These are phyloP conservation scores for Apotomis turbidana DNA, from an alignment of 2,888 invertebrate genomes.

Conservation along the genomic window DNA sequence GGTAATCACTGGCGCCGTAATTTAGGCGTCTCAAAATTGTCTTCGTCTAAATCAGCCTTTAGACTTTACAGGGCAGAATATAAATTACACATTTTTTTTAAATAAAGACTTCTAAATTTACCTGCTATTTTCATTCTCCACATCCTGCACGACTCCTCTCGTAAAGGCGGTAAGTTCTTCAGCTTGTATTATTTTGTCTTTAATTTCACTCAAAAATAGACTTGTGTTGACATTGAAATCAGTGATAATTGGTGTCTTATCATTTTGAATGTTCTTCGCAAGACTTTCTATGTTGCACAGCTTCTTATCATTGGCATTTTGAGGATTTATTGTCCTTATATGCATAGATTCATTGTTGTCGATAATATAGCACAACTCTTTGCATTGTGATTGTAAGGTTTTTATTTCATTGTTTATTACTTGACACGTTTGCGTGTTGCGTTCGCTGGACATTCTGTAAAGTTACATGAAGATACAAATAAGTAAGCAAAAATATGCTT, in stretches of 20 bases:
- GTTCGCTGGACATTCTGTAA: conserved; percentile 61
- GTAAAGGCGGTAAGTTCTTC: conserved; percentile 68
- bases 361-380: conserved; percentile 58
- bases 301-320: conserved; percentile 56
- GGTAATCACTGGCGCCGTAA: too few species aligned
- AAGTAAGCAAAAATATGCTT: not conserved
- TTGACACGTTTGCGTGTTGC: conserved; percentile 58
- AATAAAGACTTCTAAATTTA: conserved; percentile 45
- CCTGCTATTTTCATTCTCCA: conserved; percentile 70
- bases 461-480: conserved; percentile 4
- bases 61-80: not conserved
- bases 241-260: conserved; percentile 58
- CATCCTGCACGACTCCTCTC: conserved; percentile 63
- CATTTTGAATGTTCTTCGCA: conserved; percentile 60
- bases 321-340: conserved; percentile 48
- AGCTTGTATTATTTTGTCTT: conserved; percentile 62
- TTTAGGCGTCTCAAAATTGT: too few species aligned
- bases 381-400: conserved; percentile 59
- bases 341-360: conserved; percentile 65
- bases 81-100: not conserved
- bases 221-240: conserved; percentile 67
- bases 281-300: conserved; percentile 66
- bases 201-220: conserved; percentile 67
- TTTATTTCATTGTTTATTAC: conserved; percentile 63
- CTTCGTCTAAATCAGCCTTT: too few species aligned